Conservation (phyloP, 2,797 vertebrate species). For the Intellagama lesueurii region DNA sequence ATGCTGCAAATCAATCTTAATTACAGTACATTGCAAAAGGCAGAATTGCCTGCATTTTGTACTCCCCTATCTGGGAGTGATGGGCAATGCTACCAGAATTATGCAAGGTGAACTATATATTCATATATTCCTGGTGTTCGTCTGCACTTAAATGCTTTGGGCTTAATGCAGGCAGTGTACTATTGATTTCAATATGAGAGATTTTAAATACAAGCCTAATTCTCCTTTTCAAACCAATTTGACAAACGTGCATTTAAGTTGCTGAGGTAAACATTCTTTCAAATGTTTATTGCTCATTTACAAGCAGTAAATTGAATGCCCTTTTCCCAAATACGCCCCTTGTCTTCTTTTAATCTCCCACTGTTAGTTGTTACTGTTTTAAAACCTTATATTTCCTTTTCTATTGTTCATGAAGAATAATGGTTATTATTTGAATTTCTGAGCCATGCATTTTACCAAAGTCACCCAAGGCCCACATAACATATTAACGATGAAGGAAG, state of each 20-base stretch:
- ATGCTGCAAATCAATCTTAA: constrained; percentile 14
- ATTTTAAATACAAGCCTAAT: not conserved
- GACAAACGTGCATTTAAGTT: not conserved
- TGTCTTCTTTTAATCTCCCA: not conserved
- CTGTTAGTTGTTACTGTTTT: not conserved
- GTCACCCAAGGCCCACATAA: not conserved
- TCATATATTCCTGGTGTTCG: constrained; percentile 37
- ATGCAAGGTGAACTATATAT: constrained; percentile 2
- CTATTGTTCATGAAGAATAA: not conserved
- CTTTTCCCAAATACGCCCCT: not conserved
- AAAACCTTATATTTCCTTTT: not conserved
- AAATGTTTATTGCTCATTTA: not conserved
- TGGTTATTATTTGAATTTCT: not conserved
- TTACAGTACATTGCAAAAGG: constrained; percentile 30
- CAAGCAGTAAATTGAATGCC: not conserved
- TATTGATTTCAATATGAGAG: not conserved
- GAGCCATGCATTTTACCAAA: not conserved
- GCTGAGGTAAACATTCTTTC: not conserved
- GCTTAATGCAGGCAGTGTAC: not conserved
- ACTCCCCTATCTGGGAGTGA: constrained; percentile 24
- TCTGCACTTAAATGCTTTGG: constrained; percentile 32
- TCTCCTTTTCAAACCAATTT: not conserved
- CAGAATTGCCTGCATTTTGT: not conserved
- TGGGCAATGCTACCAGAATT: constrained; percentile 27
- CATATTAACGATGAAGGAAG: not conserved